These are phyloP conservation scores for Myotis myotis DNA, from an alignment of 2,797 vertebrate genomes.

Conservation along the genomic window DNA sequence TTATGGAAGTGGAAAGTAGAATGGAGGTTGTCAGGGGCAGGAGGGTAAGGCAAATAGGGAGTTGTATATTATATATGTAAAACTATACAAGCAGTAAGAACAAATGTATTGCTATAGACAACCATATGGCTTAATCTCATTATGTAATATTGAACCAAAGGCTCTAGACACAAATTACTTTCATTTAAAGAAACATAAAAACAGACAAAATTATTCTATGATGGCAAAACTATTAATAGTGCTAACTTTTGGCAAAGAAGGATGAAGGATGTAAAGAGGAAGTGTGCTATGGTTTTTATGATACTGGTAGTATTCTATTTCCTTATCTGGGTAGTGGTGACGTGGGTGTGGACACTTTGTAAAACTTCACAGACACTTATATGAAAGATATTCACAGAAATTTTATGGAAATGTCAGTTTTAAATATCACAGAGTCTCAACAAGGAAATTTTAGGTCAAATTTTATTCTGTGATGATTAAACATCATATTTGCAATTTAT, in stretches of 20 bases:
- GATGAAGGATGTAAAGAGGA: neutral
- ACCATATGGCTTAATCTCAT: neutral
- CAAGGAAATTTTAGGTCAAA: neutral
- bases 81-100: neutral
- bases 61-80: neutral
- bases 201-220: neutral
- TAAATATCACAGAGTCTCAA: neutral
- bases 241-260: neutral
- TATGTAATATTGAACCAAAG: neutral
- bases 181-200: neutral
- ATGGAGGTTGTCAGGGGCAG: no score
- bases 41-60: neutral
- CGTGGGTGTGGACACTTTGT: neutral
- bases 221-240: neutral
- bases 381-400: neutral
- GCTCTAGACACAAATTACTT: neutral
- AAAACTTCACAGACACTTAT: neutral
- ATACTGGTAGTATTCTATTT: neutral
- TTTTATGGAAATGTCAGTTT: neutral
- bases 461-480: neutral
- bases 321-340: neutral
- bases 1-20: neutral
- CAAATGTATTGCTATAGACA: neutral
- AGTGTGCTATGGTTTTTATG: neutral
- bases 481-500: neutral